phyloP scores from a whole-genome alignment of 2,888 invertebrate genomes.

The Altica lythri region DNA sequence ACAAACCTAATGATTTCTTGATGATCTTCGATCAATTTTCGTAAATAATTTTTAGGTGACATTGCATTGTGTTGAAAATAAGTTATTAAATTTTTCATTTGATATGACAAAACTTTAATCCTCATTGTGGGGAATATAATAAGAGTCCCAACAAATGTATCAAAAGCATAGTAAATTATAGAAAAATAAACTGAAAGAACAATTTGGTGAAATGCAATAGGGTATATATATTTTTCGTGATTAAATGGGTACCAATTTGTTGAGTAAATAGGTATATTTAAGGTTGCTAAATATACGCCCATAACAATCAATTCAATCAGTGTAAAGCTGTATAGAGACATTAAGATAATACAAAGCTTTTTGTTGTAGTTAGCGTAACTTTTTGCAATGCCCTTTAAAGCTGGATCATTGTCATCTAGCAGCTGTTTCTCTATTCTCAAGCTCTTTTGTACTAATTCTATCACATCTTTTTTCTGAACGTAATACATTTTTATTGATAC shows the following conservation, averaged over 20 bases:
- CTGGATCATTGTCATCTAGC: no score
- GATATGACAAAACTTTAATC: background rate
- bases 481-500: no score
- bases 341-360: no score
- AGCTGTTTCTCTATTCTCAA: no score
- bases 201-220: background rate
- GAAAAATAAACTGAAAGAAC: background rate
- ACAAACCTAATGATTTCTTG: conserved; percentile 7
- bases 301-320: no score
- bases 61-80: background rate
- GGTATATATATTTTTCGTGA: background rate
- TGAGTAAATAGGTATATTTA: no score
- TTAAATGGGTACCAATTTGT: background rate
- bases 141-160: background rate
- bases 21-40: background rate
- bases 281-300: no score
- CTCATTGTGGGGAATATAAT: conserved; percentile 4
- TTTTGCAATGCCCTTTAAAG: no score
- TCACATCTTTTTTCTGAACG: no score
- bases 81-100: background rate
- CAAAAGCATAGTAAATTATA: background rate
- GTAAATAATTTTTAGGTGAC: background rate
- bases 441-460: no score
- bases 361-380: no score
- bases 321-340: no score